Evolutionary conservation across 1,140 invertebrate genomes (phyloP), one percentile per base, ranked within the genome.

Genomic region (Aphidius ervi): DNA sequence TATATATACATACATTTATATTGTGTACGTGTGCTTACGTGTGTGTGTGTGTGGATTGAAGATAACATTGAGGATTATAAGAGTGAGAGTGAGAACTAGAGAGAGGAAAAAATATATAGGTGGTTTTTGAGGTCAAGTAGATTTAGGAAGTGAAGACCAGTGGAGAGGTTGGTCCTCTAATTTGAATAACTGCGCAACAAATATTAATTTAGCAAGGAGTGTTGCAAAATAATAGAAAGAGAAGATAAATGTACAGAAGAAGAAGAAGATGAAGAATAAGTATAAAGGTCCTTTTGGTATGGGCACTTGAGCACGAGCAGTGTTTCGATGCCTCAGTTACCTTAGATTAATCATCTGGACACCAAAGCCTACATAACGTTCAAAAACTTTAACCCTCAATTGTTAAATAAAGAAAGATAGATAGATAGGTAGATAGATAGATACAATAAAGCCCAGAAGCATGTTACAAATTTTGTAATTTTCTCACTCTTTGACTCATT

Each of bases 111-210:
- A 31, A 31, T 2, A 31, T 31, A 31, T 31, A 31, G 23, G 4
- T 31, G 4, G 23, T 31, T 31, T 31, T 31, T 31, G 46, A 39
- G 55, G 43, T 61, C 41, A 39, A 55, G 54, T 55, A 43, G 55
- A 56, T 56, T 48, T 54, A 49, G 37, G 46, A 52, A 50, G 20
- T 41, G 20, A 40, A 53, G 16, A 43, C 16, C 5, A 57, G 40
- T 9, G 2, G 6, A 43, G 47, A 50, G 48, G 55, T 42, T 46
- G 57, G 4, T 56, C 46, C 39, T 50, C 57, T 67, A 70, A 70
- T 70, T 71, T 70, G 66, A 68, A 72, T 71, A 71, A 70, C 67
- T 67, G 64, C 60, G 62, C 66, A 65, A 68, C 66, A 68, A 69
- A 70, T 69, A 71, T 65, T 69, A 72, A 68, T 72, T 70, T 67